Conservation (phyloP, 1,140 invertebrate genomes). For the Mizuhopecten yessoensis region DNA sequence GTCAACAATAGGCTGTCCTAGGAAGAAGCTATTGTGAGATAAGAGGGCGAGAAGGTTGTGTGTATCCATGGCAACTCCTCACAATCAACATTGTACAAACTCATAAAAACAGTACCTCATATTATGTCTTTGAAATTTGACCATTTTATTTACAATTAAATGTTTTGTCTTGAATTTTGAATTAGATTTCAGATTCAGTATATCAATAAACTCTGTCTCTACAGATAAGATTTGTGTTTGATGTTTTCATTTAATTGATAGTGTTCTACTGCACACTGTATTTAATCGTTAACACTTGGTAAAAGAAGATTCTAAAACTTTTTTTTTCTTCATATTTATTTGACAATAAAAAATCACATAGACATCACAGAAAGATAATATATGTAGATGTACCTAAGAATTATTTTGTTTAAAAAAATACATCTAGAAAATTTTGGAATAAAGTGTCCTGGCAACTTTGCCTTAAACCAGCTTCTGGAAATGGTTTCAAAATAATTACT, state of each 20-base stretch:
- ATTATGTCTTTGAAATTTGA: slow-evolving; percentile 23
- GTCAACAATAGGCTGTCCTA: not conserved
- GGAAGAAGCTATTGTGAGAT: not conserved
- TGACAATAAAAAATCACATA: too few relatives aligned
- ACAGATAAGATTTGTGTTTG: not conserved
- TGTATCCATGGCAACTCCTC: slow-evolving; percentile 21
- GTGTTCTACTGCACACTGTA: too few relatives aligned
- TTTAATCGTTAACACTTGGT: too few relatives aligned
- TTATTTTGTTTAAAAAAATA: too few relatives aligned
- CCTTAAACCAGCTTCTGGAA: too few relatives aligned
- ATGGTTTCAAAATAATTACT: too few relatives aligned
- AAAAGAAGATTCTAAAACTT: too few relatives aligned
- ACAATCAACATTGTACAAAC: slow-evolving; percentile 39
- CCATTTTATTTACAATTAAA: slow-evolving; percentile 26
- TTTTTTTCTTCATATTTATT: too few relatives aligned
- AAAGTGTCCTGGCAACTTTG: too few relatives aligned
- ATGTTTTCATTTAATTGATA: not conserved
- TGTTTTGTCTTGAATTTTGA: slow-evolving; percentile 39
- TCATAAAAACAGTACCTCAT: slow-evolving; percentile 8
- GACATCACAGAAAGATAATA: too few relatives aligned
- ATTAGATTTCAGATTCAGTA: slow-evolving; percentile 35
- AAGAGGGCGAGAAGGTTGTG: slow-evolving; percentile 19
- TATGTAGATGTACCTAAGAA: too few relatives aligned
- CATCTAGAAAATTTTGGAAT: too few relatives aligned
- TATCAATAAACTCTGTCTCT: slow-evolving; percentile 30